These are phyloP conservation scores for Drosophila aldrichi DNA, from an alignment of 2,888 invertebrate species.

Conservation along the genomic window DNA sequence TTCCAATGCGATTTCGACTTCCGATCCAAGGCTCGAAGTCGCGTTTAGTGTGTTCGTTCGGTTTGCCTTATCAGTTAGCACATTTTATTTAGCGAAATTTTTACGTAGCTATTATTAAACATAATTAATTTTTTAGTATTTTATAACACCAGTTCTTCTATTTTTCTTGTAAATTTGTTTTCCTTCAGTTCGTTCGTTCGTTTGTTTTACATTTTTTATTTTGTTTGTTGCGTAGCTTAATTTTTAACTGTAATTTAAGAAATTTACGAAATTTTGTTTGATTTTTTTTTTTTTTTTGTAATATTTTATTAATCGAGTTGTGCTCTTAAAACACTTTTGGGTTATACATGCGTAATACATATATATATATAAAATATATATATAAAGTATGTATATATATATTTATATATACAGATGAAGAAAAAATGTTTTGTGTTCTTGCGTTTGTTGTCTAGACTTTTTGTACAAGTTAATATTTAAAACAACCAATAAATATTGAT, in stretches of 20 bases:
- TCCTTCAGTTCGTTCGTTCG: conserved; percentile 40
- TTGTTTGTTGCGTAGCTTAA: conserved; percentile 35
- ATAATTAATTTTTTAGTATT: conserved; percentile 31
- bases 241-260: conserved; percentile 37
- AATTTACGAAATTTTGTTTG: conserved; percentile 45
- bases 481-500: conserved; percentile 19
- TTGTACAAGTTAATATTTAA: conserved; percentile 50
- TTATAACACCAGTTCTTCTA: conserved; percentile 34
- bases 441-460: conserved; percentile 38
- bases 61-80: conserved; percentile 52
- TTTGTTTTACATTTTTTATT: conserved; percentile 41
- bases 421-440: conserved; percentile 33
- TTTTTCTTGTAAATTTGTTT: conserved; percentile 8
- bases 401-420: conserved; percentile 3
- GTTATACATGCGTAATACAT: conserved; percentile 31
- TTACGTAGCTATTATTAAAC: conserved; percentile 41
- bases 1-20: conserved; percentile 3
- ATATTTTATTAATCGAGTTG: conserved; percentile 53
- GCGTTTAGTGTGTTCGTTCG: conserved; percentile 26
- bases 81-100: conserved; percentile 50
- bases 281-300: conserved; percentile 9
- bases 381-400: conserved; percentile 17
- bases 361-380: conserved; percentile 18
- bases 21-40: background rate
- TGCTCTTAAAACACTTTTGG: conserved; percentile 70